Evolutionary conservation across 2,113 vertebrate genomes (phyloP).

Genomic region (Prietella phreatophila): DNA sequence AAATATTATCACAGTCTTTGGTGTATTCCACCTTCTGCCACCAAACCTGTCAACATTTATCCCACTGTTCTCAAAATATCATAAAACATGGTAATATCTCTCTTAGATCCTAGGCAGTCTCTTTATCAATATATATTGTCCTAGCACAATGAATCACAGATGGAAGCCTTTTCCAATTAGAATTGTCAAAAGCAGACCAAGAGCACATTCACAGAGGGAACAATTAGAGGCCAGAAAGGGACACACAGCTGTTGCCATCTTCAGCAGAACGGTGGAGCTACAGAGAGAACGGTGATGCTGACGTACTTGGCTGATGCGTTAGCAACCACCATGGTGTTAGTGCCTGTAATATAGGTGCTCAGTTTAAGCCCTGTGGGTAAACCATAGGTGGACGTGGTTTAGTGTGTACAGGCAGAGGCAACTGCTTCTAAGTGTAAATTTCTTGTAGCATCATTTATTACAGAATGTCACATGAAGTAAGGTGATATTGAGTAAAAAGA

Average conservation of each 20-base stretch:
- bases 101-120: slow-evolving; percentile 8
- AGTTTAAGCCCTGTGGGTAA: slow-evolving; percentile 2
- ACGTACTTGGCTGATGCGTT: slow-evolving; percentile 23
- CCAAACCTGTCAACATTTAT: neutral
- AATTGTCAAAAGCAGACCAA: slow-evolving; percentile 38
- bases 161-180: slow-evolving; percentile 33
- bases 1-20: slow-evolving; percentile 2
- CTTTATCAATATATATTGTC: slow-evolving; percentile 21
- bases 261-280: slow-evolving; percentile 33
- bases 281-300: slow-evolving; percentile 34
- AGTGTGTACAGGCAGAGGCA: neutral
- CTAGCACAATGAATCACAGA: slow-evolving; percentile 38
- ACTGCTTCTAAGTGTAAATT: neutral
- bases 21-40: neutral
- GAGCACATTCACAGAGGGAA: slow-evolving; percentile 48
- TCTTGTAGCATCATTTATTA: neutral
- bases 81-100: neutral
- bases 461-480: neutral
- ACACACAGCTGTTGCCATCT: slow-evolving; percentile 39
- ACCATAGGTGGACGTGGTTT: neutral
- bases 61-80: neutral
- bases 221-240: slow-evolving; percentile 44
- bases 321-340: neutral
- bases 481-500: neutral
- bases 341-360: slow-evolving; percentile 7